These are phyloP conservation scores for Teleiodes luculella DNA, from an alignment of 2,888 invertebrate genomes.

Conservation along the genomic window DNA sequence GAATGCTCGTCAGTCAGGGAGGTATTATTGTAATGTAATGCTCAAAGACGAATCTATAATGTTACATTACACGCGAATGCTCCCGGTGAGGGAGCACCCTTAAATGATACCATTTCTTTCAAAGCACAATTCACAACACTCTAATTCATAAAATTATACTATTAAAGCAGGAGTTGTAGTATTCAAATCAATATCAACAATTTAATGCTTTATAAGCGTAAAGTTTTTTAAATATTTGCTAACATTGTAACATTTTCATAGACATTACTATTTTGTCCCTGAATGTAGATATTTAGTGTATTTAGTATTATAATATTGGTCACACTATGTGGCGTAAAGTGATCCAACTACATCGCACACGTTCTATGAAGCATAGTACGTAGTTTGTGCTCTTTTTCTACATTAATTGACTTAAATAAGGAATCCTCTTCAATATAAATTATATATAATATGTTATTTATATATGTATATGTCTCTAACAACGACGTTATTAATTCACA, in stretches of 20 bases:
- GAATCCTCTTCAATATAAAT: constrained; percentile 63
- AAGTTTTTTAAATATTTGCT: not conserved
- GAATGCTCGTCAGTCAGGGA: too few relatives aligned
- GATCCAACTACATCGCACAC: constrained; percentile 20
- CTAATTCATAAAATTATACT: not conserved
- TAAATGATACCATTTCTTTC: too few relatives aligned
- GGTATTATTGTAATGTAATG: too few relatives aligned
- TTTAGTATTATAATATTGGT: not conserved
- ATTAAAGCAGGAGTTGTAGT: not conserved
- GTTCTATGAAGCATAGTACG: constrained; percentile 44
- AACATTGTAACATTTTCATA: not conserved
- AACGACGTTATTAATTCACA: constrained; percentile 54
- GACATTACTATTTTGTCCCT: not conserved
- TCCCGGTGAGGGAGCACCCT: too few relatives aligned
- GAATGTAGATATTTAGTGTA: not conserved
- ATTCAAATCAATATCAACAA: not conserved
- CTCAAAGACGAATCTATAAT: too few relatives aligned
- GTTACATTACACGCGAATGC: too few relatives aligned
- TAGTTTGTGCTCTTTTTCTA: constrained; percentile 46
- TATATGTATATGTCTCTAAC: constrained; percentile 45
- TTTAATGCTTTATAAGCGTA: not conserved
- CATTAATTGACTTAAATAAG: constrained; percentile 77
- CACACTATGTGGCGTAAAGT: constrained; percentile 8
- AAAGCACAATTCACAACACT: not conserved
- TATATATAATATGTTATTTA: constrained; percentile 39